Evolutionary conservation across 2,113 vertebrate species (phyloP).

Genomic region (Charina bottae): DNA sequence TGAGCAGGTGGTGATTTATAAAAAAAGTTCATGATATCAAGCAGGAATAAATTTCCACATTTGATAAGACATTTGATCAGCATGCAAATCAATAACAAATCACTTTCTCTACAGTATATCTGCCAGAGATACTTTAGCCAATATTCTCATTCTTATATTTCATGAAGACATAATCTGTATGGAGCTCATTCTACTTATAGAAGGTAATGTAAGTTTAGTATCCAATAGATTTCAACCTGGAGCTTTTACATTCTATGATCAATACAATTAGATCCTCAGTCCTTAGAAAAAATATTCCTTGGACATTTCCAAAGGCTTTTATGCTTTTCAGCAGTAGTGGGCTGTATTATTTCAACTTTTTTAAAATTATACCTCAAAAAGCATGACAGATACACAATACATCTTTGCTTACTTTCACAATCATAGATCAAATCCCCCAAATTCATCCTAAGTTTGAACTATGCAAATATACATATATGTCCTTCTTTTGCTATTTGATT

Average conservation of each 20-base stretch:
- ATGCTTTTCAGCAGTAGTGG: background rate
- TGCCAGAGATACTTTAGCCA: slow-evolving; percentile 5
- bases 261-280: slow-evolving; percentile 3
- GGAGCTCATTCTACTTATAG: slow-evolving; percentile 6
- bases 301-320: background rate
- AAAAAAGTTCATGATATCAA: slow-evolving; percentile 14
- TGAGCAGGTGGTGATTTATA: slow-evolving; percentile 12
- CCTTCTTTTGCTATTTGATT: background rate
- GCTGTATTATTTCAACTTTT: background rate
- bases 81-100: slow-evolving; percentile 21
- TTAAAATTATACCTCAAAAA: background rate
- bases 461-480: background rate
- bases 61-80: slow-evolving; percentile 11
- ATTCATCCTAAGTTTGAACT: background rate
- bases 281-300: background rate
- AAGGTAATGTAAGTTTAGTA: slow-evolving; percentile 27
- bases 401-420: background rate
- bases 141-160: slow-evolving; percentile 29
- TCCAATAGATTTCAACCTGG: background rate
- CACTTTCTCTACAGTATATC: slow-evolving; percentile 5
- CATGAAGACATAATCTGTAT: slow-evolving; percentile 23
- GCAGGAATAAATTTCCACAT: slow-evolving; percentile 4
- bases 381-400: background rate
- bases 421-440: background rate
- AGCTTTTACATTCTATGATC: slow-evolving; percentile 11